phyloP scores from a whole-genome alignment of 2,797 vertebrate species.

The Cryptoblepharus egeriae region DNA sequence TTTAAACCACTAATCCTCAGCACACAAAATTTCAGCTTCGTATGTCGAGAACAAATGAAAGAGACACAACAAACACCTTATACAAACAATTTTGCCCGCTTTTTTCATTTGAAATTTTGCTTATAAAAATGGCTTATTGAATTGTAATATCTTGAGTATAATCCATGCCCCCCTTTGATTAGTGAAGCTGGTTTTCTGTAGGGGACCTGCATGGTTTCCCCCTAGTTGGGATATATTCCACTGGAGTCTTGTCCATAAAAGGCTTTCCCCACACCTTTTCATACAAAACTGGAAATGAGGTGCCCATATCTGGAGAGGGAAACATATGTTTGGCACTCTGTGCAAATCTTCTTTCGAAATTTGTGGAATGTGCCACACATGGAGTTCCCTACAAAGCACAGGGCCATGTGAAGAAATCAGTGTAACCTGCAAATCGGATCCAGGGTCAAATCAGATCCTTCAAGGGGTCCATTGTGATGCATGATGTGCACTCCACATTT shows the following conservation, averaged over 20 bases:
- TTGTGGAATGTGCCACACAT: neutral
- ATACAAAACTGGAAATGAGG: constrained; percentile 6
- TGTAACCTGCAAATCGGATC: neutral
- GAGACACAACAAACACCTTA: fast-evolving
- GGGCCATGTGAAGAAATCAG: neutral
- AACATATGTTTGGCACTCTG: neutral
- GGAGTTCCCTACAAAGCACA: neutral
- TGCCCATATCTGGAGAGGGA: neutral
- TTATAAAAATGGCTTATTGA: constrained; percentile 39
- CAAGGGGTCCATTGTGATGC: no score
- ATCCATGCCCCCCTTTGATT: constrained; percentile 17
- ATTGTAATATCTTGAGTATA: constrained; percentile 29
- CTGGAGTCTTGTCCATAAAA: neutral
- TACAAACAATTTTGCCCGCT: constrained; percentile 3
- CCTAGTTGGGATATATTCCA: constrained; percentile 34
- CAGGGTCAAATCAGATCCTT: no score
- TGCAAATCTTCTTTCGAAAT: neutral
- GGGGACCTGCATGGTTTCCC: constrained; percentile 14
- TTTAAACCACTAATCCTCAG: constrained; percentile 52
- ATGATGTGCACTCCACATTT: no score
- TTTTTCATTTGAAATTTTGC: constrained; percentile 13
- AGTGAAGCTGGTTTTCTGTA: constrained; percentile 26
- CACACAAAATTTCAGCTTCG: neutral
- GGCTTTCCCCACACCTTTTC: neutral
- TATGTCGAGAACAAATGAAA: neutral